Evolutionary conservation across 2,888 invertebrate genomes (phyloP).

Genomic region (Sisyra terminalis): DNA sequence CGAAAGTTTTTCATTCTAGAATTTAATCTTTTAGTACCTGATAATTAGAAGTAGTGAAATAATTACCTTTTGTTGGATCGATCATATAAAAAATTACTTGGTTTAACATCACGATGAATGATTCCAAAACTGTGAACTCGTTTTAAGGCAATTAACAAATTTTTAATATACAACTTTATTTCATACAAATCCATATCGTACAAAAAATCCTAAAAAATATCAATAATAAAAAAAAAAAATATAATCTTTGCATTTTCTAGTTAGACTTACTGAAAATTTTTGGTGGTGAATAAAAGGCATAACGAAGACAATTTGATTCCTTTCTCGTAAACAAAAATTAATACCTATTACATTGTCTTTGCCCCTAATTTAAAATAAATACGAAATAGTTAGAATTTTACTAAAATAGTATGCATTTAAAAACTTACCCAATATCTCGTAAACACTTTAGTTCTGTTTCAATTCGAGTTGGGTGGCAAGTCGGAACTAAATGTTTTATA

Average conservation of each 20-base stretch:
- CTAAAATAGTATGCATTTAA: background rate
- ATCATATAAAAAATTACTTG: conserved; percentile 81
- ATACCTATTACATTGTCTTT: conserved; percentile 66
- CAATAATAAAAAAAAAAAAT: conserved; percentile 2
- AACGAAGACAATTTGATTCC: conserved; percentile 68
- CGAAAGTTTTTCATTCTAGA: no score
- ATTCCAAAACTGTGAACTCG: conserved; percentile 71
- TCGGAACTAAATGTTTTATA: conserved; percentile 75
- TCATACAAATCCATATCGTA: conserved; percentile 51
- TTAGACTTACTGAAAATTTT: conserved; percentile 49
- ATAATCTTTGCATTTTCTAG: no score
- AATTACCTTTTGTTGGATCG: conserved; percentile 40
- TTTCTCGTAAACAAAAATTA: conserved; percentile 56
- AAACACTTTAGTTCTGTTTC: conserved; percentile 68
- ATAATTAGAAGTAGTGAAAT: no score
- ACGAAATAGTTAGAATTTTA: background rate
- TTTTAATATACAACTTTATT: conserved; percentile 61
- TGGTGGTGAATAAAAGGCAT: conserved; percentile 81
- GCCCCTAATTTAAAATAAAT: conserved; percentile 39
- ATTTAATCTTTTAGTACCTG: no score
- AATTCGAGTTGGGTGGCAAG: conserved; percentile 66
- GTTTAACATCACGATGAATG: conserved; percentile 83
- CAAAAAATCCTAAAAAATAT: conserved; percentile 51
- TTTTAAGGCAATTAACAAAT: conserved; percentile 57
- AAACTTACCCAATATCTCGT: conserved; percentile 50